Evolutionary conservation across 2,888 invertebrate genomes (phyloP).

Genomic region (Alloplasta piceator): DNA sequence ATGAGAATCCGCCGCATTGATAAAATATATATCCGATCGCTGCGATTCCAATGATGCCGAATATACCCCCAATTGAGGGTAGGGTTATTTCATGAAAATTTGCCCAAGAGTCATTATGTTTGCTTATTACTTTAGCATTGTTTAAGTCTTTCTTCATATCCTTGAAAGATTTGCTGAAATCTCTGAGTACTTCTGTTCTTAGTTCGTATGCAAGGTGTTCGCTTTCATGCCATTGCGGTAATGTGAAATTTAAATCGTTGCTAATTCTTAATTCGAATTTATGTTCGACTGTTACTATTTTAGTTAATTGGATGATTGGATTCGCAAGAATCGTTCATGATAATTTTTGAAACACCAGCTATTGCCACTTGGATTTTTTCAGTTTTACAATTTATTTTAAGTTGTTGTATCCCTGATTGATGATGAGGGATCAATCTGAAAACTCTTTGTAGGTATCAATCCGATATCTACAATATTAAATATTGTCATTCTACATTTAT

Average conservation of each 20-base stretch:
- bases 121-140: no score
- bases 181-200: constrained; percentile 1
- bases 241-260: not conserved
- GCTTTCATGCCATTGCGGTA: not conserved
- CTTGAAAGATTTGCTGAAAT: not conserved
- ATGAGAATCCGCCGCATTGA: no score
- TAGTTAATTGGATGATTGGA: not conserved
- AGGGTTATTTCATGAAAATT: no score
- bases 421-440: not conserved
- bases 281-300: not conserved
- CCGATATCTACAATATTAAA: not conserved
- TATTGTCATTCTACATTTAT: not conserved
- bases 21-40: no score
- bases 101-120: no score
- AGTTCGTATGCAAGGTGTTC: constrained; percentile 1
- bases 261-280: not conserved
- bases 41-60: no score
- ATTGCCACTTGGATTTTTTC: not conserved
- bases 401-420: not conserved
- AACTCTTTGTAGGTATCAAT: not conserved
- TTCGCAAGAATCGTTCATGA: not conserved
- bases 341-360: not conserved
- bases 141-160: no score
- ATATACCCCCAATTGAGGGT: no score
- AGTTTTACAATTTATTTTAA: not conserved